Conservation (phyloP, 37 sponge, comb jelly and placozoan genomes). For the Cliona cf. orientalis region DNA sequence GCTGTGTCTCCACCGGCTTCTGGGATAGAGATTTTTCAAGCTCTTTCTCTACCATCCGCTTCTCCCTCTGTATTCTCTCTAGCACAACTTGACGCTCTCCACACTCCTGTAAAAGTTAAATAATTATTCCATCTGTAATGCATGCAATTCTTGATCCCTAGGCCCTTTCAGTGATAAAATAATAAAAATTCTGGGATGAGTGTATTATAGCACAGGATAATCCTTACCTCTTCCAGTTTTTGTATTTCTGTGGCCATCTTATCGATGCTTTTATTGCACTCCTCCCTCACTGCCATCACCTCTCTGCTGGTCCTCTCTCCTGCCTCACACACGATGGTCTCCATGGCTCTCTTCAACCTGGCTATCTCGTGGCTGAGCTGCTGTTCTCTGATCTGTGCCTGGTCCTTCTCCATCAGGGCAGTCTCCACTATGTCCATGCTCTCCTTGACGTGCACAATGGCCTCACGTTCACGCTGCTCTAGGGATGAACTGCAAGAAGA, state of each 20-base stretch:
- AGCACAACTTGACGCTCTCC: conserved; percentile 53
- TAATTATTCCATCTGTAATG: too few relatives aligned
- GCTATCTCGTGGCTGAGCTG: conserved; percentile 67
- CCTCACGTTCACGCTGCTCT: conserved; percentile 73
- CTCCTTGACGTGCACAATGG: conserved; percentile 83
- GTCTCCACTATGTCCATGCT: conserved; percentile 88
- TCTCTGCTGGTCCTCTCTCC: conserved; percentile 78
- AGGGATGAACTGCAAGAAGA: conserved; percentile 18
- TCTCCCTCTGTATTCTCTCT: conserved; percentile 65
- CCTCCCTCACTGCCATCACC: conserved; percentile 68
- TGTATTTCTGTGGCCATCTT: conserved; percentile 83
- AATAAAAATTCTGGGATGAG: too few relatives aligned
- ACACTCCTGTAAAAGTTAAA: conserved; percentile 53
- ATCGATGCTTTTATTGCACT: conserved; percentile 80
- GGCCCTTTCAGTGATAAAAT: too few relatives aligned
- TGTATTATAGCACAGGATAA: too few relatives aligned
- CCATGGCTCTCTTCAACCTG: conserved; percentile 62
- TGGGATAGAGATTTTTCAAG: conserved; percentile 27
- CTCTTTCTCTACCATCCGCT: conserved; percentile 60
- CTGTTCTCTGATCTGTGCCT: conserved; percentile 72
- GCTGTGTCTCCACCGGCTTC: conserved; percentile 38
- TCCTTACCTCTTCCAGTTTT: conserved; percentile 70
- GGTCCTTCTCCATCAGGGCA: conserved; percentile 89
- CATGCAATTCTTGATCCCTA: too few relatives aligned
- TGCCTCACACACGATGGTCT: conserved; percentile 73